These are phyloP conservation scores for Lepisosteus oculatus DNA, from an alignment of 2,113 vertebrate genomes.

Conservation along the genomic window DNA sequence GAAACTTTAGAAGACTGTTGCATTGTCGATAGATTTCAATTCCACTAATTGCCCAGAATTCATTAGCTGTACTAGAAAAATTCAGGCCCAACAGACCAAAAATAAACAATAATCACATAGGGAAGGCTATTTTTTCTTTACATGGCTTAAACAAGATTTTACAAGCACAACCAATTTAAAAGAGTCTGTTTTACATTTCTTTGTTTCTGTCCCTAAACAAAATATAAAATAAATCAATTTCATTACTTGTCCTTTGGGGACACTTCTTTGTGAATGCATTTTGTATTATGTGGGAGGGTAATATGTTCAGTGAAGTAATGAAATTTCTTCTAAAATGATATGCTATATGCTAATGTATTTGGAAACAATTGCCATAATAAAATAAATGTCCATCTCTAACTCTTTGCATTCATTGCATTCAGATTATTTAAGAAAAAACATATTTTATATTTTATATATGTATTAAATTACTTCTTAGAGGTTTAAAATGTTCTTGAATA, in stretches of 20 bases:
- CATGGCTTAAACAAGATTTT: conserved; percentile 72
- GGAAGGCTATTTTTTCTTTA: conserved; percentile 45
- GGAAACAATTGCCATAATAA: neutral
- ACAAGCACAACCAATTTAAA: conserved; percentile 70
- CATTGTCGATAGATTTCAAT: conserved; percentile 98
- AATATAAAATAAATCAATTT: conserved; percentile 66
- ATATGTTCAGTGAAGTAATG: conserved; percentile 9
- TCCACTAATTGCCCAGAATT: conserved; percentile 94
- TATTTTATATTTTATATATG: too few relatives aligned
- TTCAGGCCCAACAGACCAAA: conserved; percentile 62
- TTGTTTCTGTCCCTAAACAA: conserved; percentile 68
- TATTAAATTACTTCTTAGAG: too few relatives aligned
- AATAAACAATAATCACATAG: conserved; percentile 65
- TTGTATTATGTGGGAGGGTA: conserved; percentile 7
- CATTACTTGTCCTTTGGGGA: conserved; percentile 57
- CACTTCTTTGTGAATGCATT: conserved; percentile 2
- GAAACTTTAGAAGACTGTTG: conserved; percentile 73
- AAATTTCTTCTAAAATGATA: conserved; percentile 5
- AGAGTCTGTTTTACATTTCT: conserved; percentile 75
- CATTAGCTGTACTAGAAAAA: conserved; percentile 58
- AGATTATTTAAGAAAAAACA: too few relatives aligned
- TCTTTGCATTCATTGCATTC: neutral
- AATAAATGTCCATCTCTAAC: neutral
- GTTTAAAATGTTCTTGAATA: too few relatives aligned
- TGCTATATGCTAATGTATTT: neutral